Conservation (phyloP, 2,113 vertebrate genomes). For the Lampris megalopsis region DNA sequence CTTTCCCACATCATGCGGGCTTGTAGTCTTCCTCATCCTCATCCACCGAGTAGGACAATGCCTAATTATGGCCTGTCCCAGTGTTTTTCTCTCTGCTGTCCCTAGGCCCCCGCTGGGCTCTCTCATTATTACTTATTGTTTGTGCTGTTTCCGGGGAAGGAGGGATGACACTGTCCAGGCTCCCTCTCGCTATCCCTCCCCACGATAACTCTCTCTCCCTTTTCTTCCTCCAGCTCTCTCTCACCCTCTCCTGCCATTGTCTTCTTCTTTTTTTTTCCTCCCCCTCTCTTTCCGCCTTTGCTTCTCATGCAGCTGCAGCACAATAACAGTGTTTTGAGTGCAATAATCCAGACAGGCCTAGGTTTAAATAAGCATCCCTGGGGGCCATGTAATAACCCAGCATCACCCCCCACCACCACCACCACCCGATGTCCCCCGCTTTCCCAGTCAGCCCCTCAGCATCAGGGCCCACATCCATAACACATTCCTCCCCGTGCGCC, state of each 20-base stretch:
- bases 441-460: constrained; percentile 53
- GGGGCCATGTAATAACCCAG: constrained; percentile 74
- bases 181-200: constrained; percentile 36
- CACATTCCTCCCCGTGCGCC: constrained; percentile 70
- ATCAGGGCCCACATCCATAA: constrained; percentile 60
- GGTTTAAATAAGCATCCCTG: constrained; percentile 78
- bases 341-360: constrained; percentile 76
- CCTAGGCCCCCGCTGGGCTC: constrained; percentile 23
- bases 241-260: constrained; percentile 50
- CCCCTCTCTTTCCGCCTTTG: constrained; percentile 53
- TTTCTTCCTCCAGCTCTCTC: constrained; percentile 17
- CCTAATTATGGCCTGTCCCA: constrained; percentile 56
- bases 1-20: not conserved
- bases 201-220: not conserved
- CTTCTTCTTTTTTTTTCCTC: constrained; percentile 5
- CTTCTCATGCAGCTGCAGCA: constrained; percentile 73
- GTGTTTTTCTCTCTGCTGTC: constrained; percentile 43
- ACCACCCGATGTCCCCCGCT: constrained; percentile 21
- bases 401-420: constrained; percentile 35
- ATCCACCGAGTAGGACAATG: constrained; percentile 13
- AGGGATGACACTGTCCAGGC: constrained; percentile 71
- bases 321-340: constrained; percentile 75
- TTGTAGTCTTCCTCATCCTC: constrained; percentile 2
- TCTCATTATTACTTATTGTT: constrained; percentile 65
- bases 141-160: constrained; percentile 66